Evolutionary conservation across 2,113 vertebrate genomes (phyloP), one percentile per base, ranked within the genome.

Genomic region (Hypocryptadius cinnamomeus): DNA sequence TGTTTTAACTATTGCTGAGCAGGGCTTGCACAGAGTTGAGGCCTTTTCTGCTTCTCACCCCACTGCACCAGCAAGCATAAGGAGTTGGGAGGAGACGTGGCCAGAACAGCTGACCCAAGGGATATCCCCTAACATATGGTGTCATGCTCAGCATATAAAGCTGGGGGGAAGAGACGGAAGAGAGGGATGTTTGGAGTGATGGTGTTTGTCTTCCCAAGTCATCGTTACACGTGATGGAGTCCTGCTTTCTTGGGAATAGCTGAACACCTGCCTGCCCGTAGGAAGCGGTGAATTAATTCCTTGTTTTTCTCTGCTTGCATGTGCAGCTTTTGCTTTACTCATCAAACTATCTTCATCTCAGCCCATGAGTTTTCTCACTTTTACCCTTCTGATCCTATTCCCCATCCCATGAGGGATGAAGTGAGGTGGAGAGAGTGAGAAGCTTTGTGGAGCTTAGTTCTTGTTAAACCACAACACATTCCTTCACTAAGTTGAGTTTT

Each of bases 151-250:
- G 60, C 51, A 21, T 20, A 5, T 37, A 28, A 50, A 42, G 11
- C 18, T 59, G 59, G 3, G 15, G 15, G 7, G 5, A 66, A 53
- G 54, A 61, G 65, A 71, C 4, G 2, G 66, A 50, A 65, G 22
- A 65, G 27, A 42, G 7, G 15, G 8, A 24, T 57, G 33, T 59
- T 80, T 59, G 27, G 23, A 66, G 28, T 24, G 33, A 51, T 3
- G 3, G 23, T 27, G 4, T 28, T 80, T 88, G 57, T 65, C 68
- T 72, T 51, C 23, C 33, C 51, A 50, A 59, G 68, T 30, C 44
- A 44, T 28, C 0, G 0, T 51, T 45, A 44, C 15, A 24, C 0
- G 1, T 33, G 31, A 13, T 12, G 15, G 27, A 59, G 22, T 28
- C 22, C 27, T 44, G 51, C 50, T 66, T 59, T 73, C 23, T 33